Percentiles rank a stretch among this genome's conserved stretches.
These are phyloP conservation scores for Andrena trimmerana DNA, from an alignment of 2,888 invertebrate genomes.

Conservation along the genomic window DNA sequence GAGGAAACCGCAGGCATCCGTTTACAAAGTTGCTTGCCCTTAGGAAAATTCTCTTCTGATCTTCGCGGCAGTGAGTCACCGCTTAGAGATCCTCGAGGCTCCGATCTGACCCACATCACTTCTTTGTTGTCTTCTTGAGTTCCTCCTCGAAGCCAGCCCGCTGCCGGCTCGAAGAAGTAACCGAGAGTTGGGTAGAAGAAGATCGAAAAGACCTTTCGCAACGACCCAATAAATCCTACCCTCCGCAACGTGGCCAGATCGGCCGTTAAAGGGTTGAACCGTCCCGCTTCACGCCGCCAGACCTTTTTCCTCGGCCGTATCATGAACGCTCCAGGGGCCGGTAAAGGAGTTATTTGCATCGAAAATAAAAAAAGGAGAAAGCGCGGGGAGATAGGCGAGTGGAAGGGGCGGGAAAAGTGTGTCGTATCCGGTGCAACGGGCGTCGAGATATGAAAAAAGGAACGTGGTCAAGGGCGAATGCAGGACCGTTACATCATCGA, in stretches of 20 bases:
- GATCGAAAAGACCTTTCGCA: slow-evolving; percentile 18
- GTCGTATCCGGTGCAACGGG: slow-evolving; percentile 52
- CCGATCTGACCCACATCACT: too few relatives aligned
- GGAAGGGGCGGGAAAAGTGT: slow-evolving; percentile 39
- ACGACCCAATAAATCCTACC: slow-evolving; percentile 23
- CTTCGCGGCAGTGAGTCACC: too few relatives aligned
- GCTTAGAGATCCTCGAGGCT: too few relatives aligned
- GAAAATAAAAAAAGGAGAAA: slow-evolving; percentile 40
- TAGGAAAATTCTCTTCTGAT: too few relatives aligned
- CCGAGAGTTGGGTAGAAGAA: slow-evolving; percentile 11
- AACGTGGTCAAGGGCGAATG: slow-evolving; percentile 66
- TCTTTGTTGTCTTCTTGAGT: too few relatives aligned
- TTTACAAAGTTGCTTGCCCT: too few relatives aligned
- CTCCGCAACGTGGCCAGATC: not conserved
- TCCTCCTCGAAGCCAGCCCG: too few relatives aligned
- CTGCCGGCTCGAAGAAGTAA: not conserved
- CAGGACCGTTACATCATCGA: slow-evolving; percentile 61
- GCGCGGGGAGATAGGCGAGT: not conserved
- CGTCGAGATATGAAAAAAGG: slow-evolving; percentile 47
- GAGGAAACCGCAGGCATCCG: not conserved
- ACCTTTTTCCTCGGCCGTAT: slow-evolving; percentile 22
- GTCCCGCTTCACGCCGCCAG: slow-evolving; percentile 30
- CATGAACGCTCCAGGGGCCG: slow-evolving; percentile 54
- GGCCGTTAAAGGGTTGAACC: slow-evolving; percentile 48
- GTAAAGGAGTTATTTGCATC: slow-evolving; percentile 58